Evolutionary conservation across 2,797 vertebrate species (phyloP).

Genomic region (Muscicapa striata): DNA sequence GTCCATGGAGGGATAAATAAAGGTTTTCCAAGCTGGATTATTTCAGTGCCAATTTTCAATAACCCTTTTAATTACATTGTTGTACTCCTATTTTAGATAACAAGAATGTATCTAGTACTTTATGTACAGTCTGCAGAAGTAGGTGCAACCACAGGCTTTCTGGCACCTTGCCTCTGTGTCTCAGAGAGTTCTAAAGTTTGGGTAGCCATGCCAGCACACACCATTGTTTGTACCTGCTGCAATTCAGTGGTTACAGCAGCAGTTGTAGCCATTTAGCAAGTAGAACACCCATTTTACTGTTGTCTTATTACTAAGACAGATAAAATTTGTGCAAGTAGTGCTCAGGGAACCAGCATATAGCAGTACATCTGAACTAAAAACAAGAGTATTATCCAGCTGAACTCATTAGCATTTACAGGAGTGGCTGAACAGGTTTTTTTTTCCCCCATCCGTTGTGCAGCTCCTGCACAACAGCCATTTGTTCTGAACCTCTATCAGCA

Average conservation of each 20-base stretch:
- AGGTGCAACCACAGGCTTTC: neutral
- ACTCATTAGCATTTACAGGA: constrained; percentile 63
- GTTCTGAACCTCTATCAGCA: constrained; percentile 27
- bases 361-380: constrained; percentile 57
- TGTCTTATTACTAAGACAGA: constrained; percentile 48
- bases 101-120: neutral
- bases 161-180: neutral
- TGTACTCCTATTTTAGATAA: neutral
- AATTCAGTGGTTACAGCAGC: constrained; percentile 1
- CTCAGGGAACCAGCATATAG: constrained; percentile 46
- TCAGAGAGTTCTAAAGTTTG: neutral
- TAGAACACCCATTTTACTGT: constrained; percentile 18
- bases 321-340: constrained; percentile 58
- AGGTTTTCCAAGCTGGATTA: neutral
- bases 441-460: neutral
- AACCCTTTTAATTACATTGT: neutral
- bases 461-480: constrained; percentile 15
- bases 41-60: neutral
- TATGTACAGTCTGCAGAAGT: neutral
- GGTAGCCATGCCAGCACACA: neutral
- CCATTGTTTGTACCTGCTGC: neutral
- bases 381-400: constrained; percentile 23
- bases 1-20: neutral
- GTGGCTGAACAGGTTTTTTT: constrained; percentile 53
- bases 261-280: constrained; percentile 6